A percentile compares a stretch with the other conserved stretches of the same genome.
Evolutionary conservation across 2,113 vertebrate species (phyloP).

Genomic region (Calypte anna): DNA sequence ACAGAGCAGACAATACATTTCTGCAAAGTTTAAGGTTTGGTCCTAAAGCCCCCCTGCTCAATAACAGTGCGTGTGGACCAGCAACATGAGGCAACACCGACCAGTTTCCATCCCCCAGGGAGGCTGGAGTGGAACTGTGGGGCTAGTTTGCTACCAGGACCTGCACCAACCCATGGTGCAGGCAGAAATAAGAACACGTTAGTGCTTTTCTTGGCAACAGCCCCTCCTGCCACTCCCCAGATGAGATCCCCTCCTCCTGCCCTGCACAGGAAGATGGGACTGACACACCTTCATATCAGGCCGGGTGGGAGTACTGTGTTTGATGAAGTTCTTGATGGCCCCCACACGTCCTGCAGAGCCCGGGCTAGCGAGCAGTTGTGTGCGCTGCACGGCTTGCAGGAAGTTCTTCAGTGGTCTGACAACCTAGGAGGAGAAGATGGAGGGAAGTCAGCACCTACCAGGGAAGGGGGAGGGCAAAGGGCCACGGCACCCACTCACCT

Average conservation of each 20-base stretch:
- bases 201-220: background rate
- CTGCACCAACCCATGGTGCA: fast-evolving
- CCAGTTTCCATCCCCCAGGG: too few species aligned
- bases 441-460: background rate
- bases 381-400: slow-evolving; percentile 90
- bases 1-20: background rate
- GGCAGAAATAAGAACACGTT: fast-evolving
- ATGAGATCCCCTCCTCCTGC: background rate
- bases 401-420: slow-evolving; percentile 85
- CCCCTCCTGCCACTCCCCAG: background rate
- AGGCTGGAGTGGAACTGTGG: background rate
- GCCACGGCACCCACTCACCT: slow-evolving; percentile 70
- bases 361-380: slow-evolving; percentile 85
- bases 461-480: background rate
- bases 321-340: slow-evolving; percentile 87
- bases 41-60: fast-evolving
- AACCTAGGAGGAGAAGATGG: slow-evolving; percentile 63
- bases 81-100: background rate
- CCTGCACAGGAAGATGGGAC: background rate
- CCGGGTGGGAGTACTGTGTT: slow-evolving; percentile 81
- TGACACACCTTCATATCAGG: slow-evolving; percentile 80
- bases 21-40: background rate
- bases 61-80: fast-evolving
- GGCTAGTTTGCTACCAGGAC: background rate
- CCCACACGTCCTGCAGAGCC: slow-evolving; percentile 69